Evolutionary conservation across 2,888 invertebrate genomes (phyloP), one percentile per base, ranked within the genome.

Genomic region (Tetranychus piercei): DNA sequence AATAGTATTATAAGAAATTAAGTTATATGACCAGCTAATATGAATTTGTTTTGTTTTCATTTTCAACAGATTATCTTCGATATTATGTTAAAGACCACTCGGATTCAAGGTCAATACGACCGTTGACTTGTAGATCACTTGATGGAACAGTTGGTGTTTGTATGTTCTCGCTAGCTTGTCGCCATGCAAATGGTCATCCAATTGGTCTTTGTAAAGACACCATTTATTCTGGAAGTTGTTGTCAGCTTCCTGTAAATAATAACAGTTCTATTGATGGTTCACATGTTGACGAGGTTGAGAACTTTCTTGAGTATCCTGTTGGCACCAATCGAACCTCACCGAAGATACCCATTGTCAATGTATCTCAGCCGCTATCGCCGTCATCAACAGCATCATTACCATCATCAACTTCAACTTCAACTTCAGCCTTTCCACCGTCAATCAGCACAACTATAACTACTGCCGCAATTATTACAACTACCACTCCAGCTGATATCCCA

Each of bases 141-240:
- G 69, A 71, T 55, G 73, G 73, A n/a, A 71, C 34, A 78, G 88
- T 88, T 77, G 93, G 94, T 0, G 86, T 91, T 0, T 94, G 94
- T 81, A 94, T 94, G 94, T 94, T 94, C 81, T 93, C 92, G 77
- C 92, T 92, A 82, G 91, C 93, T 80, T 94, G 93, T 82, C 87
- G 91, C 72, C 91, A 92, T 85, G 87, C 90, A 76, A 93, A 93
- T 81, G 94, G 94, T 69, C 90, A 92, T 0, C 93, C 94, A 80
- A 84, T 94, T 78, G 93, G 92, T 45, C 92, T 92, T 1, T 94
- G 94, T 82, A 91, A 93, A 80, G 93, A 94, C 83, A 87, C 92
- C 78, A 93, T 93, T 82, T 93, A 92, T 84, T 93, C 93, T 81
- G 93, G 93, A 74, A 92, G 92, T 55, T 94, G 94, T 81, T 94